Percentiles rank a stretch among this genome's conserved stretches.
Evolutionary conservation across 2,797 vertebrate genomes (phyloP).

Genomic region (Muscicapa striata): DNA sequence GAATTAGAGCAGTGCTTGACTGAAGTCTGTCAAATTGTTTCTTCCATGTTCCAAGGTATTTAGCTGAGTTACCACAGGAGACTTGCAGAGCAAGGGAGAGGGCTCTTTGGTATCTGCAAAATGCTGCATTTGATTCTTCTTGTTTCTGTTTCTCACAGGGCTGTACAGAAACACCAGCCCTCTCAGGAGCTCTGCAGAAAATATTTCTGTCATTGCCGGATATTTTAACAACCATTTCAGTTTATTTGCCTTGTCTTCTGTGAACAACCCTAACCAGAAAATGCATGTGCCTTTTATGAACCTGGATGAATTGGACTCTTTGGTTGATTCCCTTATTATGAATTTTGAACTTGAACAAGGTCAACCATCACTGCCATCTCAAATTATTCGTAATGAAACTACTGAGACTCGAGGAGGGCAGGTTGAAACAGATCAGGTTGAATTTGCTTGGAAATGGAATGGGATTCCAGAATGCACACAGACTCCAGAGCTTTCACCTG

Average conservation of each 20-base stretch:
- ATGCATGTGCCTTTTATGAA: background rate
- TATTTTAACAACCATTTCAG: constrained; percentile 71
- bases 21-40: constrained; percentile 76
- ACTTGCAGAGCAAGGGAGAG: background rate
- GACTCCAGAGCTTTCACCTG: constrained; percentile 10
- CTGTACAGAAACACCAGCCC: background rate
- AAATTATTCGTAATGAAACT: background rate
- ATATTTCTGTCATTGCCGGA: constrained; percentile 73
- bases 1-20: constrained; percentile 81
- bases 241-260: constrained; percentile 18
- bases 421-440: background rate
- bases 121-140: background rate
- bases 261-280: background rate
- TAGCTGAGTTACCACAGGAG: background rate
- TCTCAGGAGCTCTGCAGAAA: constrained; percentile 54
- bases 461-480: constrained; percentile 58
- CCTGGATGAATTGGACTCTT: constrained; percentile 74
- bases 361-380: background rate
- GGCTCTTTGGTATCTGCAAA: background rate
- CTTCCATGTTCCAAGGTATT: constrained; percentile 81
- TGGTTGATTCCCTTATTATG: constrained; percentile 77
- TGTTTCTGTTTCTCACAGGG: constrained; percentile 40
- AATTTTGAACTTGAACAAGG: constrained; percentile 64
- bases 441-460: constrained; percentile 11
- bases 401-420: background rate